A percentile compares a stretch with the other conserved stretches of the same genome.
phyloP scores from a whole-genome alignment of 2,113 vertebrate genomes.

The Electrona antarctica region DNA sequence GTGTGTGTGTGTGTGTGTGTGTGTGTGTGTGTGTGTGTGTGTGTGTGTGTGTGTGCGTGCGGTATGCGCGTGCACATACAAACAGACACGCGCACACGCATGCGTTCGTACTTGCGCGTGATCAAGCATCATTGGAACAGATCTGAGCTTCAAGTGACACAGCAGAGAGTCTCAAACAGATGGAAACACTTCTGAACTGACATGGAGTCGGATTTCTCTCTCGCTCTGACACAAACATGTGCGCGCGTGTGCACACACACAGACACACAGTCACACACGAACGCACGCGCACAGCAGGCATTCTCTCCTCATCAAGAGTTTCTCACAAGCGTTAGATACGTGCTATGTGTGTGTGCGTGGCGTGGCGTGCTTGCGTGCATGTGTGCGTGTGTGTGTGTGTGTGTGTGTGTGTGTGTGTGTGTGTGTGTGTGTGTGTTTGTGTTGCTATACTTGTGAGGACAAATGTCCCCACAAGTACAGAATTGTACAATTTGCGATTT shows the following conservation, averaged over 20 bases:
- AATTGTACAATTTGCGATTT: too few relatives aligned
- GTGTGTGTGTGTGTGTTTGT: constrained; percentile 5
- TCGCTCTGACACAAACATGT: neutral
- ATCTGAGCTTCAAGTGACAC: constrained; percentile 63
- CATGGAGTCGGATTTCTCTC: constrained; percentile 54
- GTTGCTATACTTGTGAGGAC: neutral
- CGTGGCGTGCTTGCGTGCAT: neutral
- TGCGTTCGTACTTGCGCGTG: constrained; percentile 8
- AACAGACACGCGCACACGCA: constrained; percentile 8
- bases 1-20: too few relatives aligned
- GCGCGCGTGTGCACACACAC: constrained; percentile 11
- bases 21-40: too few relatives aligned
- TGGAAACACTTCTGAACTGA: constrained; percentile 73
- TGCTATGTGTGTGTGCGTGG: neutral
- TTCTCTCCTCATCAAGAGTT: constrained; percentile 58
- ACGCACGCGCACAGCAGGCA: neutral
- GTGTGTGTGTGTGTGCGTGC: too few relatives aligned
- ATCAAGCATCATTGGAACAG: constrained; percentile 59
- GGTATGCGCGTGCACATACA: neutral
- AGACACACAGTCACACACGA: constrained; percentile 4
- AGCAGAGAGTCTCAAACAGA: constrained; percentile 67
- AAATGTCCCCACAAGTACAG: too few relatives aligned
- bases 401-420: neutral
- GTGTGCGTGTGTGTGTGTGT: constrained; percentile 1
- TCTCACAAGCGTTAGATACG: constrained; percentile 56